These are phyloP conservation scores for Sclerurus mexicanus DNA, from an alignment of 2,113 vertebrate genomes.

Conservation along the genomic window DNA sequence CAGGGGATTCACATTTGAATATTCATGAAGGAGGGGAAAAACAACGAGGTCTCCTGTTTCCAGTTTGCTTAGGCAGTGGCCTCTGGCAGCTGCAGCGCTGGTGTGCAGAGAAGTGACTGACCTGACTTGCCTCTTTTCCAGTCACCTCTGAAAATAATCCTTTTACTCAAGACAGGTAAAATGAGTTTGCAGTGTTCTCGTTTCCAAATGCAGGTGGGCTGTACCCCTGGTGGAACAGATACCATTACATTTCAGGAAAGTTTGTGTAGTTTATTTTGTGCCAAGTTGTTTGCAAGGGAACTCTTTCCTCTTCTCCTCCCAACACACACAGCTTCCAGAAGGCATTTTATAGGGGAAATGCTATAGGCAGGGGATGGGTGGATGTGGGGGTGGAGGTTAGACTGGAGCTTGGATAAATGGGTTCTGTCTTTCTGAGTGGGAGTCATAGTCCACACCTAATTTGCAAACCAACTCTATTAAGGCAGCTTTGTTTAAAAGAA, in stretches of 20 bases:
- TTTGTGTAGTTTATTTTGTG: not conserved
- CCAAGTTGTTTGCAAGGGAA: not conserved
- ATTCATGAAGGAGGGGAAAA: not conserved
- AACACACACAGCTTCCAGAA: not conserved
- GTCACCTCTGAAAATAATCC: not conserved
- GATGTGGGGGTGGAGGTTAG: not conserved
- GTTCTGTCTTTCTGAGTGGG: not conserved
- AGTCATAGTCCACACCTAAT: not conserved
- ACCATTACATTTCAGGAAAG: not conserved
- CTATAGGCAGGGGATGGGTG: not conserved
- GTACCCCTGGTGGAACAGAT: not conserved
- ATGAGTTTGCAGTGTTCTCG: not conserved
- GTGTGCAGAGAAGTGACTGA: not conserved
- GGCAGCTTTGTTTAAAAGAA: slow-evolving; percentile 28
- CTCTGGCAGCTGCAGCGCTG: not conserved
- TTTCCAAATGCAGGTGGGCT: not conserved
- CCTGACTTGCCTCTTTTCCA: not conserved
- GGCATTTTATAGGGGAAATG: not conserved
- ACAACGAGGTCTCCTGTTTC: not conserved
- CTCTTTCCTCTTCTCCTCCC: not conserved
- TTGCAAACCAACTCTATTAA: not conserved
- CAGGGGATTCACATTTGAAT: not conserved
- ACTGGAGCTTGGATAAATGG: not conserved
- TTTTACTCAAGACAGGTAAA: not conserved
- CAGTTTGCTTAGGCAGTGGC: not conserved